phyloP scores from a whole-genome alignment of 2,113 vertebrate species.

The Megalops atlanticus region DNA sequence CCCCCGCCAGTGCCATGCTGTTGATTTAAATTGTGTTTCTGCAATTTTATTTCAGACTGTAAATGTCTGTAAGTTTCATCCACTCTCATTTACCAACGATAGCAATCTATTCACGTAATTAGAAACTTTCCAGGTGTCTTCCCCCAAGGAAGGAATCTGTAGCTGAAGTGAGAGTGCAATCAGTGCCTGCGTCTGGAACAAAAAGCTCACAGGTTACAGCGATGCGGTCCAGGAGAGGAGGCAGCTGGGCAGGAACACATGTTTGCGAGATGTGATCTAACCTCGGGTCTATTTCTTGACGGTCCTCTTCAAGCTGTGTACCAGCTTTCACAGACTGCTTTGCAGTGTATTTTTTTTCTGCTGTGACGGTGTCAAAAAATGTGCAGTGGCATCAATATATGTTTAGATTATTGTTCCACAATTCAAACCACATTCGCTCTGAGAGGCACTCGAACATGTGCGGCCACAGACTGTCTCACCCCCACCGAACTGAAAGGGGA shows the following conservation, averaged over 20 bases:
- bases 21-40: slow-evolving; percentile 25
- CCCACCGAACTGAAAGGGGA: too few species aligned
- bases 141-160: slow-evolving; percentile 21
- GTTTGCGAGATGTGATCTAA: neutral
- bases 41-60: slow-evolving; percentile 14
- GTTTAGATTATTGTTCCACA: slow-evolving; percentile 3
- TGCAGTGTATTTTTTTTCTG: neutral
- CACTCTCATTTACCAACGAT: slow-evolving; percentile 16
- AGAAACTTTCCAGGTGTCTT: slow-evolving; percentile 24
- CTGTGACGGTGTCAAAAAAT: neutral
- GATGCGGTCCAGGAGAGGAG: neutral
- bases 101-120: slow-evolving; percentile 29
- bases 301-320: neutral
- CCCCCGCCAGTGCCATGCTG: neutral
- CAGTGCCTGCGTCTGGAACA: slow-evolving; percentile 21
- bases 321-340: too few species aligned
- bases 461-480: neutral
- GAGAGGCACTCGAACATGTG: neutral
- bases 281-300: slow-evolving; percentile 1
- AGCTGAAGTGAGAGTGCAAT: neutral
- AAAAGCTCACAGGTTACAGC: neutral
- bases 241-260: neutral
- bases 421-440: too few species aligned
- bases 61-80: slow-evolving; percentile 22
- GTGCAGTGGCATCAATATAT: neutral